phyloP scores from a whole-genome alignment of 2,797 vertebrate genomes.

The Etheostoma perlongum region DNA sequence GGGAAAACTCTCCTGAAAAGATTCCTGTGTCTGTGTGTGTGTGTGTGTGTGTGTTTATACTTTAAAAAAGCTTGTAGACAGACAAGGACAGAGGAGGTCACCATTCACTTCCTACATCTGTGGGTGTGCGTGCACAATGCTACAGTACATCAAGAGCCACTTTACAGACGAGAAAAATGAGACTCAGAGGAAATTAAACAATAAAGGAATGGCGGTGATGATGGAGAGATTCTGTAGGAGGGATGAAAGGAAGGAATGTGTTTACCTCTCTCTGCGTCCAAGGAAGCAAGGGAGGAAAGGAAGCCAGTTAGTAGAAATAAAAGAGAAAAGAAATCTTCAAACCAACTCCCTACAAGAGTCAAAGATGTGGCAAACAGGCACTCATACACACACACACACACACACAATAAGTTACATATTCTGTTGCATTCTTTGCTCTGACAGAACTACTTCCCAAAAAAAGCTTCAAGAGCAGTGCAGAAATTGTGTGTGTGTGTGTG shows the following conservation, averaged over 20 bases:
- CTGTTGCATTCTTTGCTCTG: neutral
- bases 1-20: slow-evolving; percentile 22
- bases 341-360: slow-evolving; percentile 13
- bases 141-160: slow-evolving; percentile 45
- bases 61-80: slow-evolving; percentile 45
- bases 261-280: slow-evolving; percentile 85
- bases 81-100: slow-evolving; percentile 59
- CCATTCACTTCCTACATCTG: slow-evolving; percentile 64
- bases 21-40: slow-evolving; percentile 24
- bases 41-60: slow-evolving; percentile 34
- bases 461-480: neutral
- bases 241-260: slow-evolving; percentile 50
- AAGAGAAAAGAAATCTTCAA: neutral
- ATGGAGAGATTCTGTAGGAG: slow-evolving; percentile 35
- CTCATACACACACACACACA: neutral
- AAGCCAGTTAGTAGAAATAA: slow-evolving; percentile 61
- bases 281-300: slow-evolving; percentile 70
- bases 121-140: slow-evolving; percentile 31
- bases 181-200: slow-evolving; percentile 75
- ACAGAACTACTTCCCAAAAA: neutral
- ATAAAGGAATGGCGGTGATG: slow-evolving; percentile 50
- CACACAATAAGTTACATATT: slow-evolving; percentile 23
- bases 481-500: too few species aligned
- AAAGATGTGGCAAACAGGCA: slow-evolving; percentile 6
- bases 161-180: slow-evolving; percentile 47